These are phyloP conservation scores for Philotrypesis tridentata DNA, from an alignment of 1,140 invertebrate species.

Conservation along the genomic window DNA sequence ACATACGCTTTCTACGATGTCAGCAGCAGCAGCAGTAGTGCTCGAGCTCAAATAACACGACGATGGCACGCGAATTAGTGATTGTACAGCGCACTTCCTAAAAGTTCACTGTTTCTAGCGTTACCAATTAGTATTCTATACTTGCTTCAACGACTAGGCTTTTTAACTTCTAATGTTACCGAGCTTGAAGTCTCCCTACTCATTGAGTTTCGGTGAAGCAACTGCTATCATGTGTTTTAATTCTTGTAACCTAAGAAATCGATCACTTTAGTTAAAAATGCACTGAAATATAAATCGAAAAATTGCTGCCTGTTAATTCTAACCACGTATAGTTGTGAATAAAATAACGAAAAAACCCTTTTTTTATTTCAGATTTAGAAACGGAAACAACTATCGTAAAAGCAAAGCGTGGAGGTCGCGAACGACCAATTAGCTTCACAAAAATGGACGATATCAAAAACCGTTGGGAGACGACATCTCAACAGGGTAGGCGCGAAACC, in stretches of 20 bases:
- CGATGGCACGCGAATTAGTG: not conserved
- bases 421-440: conserved; percentile 86
- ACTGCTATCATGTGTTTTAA: not conserved
- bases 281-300: too few species aligned
- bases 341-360: not conserved
- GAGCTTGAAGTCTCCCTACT: not conserved
- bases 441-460: conserved; percentile 90
- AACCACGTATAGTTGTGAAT: too few species aligned
- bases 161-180: not conserved
- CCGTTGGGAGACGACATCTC: conserved; percentile 82
- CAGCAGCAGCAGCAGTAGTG: not conserved
- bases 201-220: not conserved
- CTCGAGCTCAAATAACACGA: conserved; percentile 8
- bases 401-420: conserved; percentile 75
- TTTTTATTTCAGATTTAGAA: conserved; percentile 65
- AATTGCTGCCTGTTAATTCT: too few species aligned
- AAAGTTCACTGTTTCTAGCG: not conserved
- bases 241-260: not conserved
- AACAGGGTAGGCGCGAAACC: conserved; percentile 78
- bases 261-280: not conserved
- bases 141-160: not conserved
- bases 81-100: not conserved
- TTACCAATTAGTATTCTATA: conserved; percentile 9
- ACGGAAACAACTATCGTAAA: conserved; percentile 73
- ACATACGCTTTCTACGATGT: not conserved